Conservation (phyloP, 1,140 invertebrate species). For the Cotesia glomerata region DNA sequence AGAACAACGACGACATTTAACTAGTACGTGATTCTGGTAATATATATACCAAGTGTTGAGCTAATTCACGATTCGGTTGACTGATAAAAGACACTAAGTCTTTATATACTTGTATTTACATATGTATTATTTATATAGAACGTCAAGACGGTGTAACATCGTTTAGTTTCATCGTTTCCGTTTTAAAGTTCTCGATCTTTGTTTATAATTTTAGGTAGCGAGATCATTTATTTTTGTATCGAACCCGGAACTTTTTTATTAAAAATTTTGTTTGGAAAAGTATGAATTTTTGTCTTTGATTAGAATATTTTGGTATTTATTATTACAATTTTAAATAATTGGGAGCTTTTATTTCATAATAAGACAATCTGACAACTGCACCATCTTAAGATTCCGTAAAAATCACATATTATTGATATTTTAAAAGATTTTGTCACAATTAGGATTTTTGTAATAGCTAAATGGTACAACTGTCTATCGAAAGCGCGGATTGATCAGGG, state of each 20-base stretch:
- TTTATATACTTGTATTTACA: not conserved
- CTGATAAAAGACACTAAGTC: conserved; percentile 20
- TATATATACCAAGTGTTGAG: conserved; percentile 14
- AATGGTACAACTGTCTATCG: no score
- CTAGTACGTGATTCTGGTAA: not conserved
- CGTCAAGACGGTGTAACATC: not conserved
- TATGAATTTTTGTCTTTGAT: no score
- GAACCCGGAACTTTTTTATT: not conserved
- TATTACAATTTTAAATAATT: no score
- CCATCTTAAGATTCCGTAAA: no score
- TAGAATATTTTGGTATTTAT: no score
- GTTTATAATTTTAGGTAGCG: not conserved
- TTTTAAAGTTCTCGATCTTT: not conserved
- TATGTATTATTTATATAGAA: not conserved
- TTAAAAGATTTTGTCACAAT: no score
- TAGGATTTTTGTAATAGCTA: no score
- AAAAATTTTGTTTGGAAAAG: no score
- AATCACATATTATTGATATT: no score
- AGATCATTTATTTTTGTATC: not conserved
- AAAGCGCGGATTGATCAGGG: no score
- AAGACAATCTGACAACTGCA: no score
- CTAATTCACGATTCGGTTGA: conserved; percentile 22
- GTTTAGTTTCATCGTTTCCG: not conserved
- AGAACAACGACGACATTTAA: conserved; percentile 18
- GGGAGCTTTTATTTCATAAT: no score